Conservation (phyloP, 2,113 vertebrate genomes). For the Oreochromis aureus region DNA sequence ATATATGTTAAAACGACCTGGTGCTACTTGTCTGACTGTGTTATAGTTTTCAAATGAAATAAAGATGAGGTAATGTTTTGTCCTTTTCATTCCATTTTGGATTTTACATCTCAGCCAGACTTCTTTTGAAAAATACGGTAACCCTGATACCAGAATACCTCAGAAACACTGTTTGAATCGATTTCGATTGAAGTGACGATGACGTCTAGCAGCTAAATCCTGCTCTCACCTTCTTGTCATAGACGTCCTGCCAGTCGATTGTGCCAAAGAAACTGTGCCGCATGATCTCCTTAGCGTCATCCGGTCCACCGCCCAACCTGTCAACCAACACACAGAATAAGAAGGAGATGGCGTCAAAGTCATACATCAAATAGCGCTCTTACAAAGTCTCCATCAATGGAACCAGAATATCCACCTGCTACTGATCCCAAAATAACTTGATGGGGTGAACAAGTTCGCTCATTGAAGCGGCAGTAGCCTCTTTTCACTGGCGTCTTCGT, state of each 20-base stretch:
- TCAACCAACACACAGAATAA: neutral
- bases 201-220: neutral
- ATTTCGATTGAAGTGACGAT: neutral
- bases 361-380: conserved; percentile 16
- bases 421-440: conserved; percentile 41
- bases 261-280: conserved; percentile 90
- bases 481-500: neutral
- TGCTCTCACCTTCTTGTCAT: conserved; percentile 92
- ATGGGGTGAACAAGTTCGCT: conserved; percentile 33
- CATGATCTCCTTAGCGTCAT: conserved; percentile 97
- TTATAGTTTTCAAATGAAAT: neutral
- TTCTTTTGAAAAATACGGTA: conserved; percentile 12
- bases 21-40: neutral
- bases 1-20: neutral
- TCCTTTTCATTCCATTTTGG: conserved; percentile 14
- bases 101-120: conserved; percentile 6
- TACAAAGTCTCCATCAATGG: conserved; percentile 34
- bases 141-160: conserved; percentile 42
- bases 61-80: conserved; percentile 10
- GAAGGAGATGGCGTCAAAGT: neutral
- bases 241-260: conserved; percentile 94
- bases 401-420: conserved; percentile 54
- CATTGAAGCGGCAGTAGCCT: conserved; percentile 3
- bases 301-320: conserved; percentile 91
- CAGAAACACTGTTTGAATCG: neutral